These are phyloP conservation scores for Sternarchorhynchus goeldii DNA, from an alignment of 2,797 vertebrate species.

Conservation along the genomic window DNA sequence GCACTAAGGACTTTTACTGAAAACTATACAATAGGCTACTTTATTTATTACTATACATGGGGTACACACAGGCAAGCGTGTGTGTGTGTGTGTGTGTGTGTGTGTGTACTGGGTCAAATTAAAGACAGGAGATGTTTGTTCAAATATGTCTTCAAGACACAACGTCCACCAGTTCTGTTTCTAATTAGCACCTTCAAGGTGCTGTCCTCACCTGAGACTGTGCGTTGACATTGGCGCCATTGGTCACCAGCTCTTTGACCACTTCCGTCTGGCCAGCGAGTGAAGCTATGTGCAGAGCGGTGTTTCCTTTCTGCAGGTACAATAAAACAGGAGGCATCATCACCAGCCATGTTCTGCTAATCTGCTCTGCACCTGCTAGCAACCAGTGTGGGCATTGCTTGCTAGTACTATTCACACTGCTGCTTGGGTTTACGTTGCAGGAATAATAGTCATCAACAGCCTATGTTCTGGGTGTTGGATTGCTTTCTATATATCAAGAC, in stretches of 20 bases:
- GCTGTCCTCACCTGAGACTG: constrained; percentile 89
- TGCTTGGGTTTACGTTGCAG: not conserved
- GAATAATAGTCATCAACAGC: not conserved
- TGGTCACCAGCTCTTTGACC: constrained; percentile 90
- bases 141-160: too few relatives aligned
- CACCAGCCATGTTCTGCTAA: not conserved
- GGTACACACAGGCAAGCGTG: too few relatives aligned
- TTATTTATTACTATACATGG: too few relatives aligned
- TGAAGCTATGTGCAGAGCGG: constrained; percentile 95
- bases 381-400: not conserved
- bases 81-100: too few relatives aligned
- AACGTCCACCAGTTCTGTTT: not conserved
- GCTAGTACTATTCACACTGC: not conserved
- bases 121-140: too few relatives aligned
- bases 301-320: constrained; percentile 93
- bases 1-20: too few relatives aligned
- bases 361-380: not conserved
- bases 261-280: constrained; percentile 95
- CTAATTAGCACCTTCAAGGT: not conserved
- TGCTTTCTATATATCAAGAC: too few relatives aligned
- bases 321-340: constrained; percentile 8
- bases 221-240: constrained; percentile 90
- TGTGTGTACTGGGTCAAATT: too few relatives aligned
- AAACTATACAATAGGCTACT: too few relatives aligned
- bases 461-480: too few relatives aligned